phyloP scores from a whole-genome alignment of 2,113 vertebrate species.

The Trogon surrucura region DNA sequence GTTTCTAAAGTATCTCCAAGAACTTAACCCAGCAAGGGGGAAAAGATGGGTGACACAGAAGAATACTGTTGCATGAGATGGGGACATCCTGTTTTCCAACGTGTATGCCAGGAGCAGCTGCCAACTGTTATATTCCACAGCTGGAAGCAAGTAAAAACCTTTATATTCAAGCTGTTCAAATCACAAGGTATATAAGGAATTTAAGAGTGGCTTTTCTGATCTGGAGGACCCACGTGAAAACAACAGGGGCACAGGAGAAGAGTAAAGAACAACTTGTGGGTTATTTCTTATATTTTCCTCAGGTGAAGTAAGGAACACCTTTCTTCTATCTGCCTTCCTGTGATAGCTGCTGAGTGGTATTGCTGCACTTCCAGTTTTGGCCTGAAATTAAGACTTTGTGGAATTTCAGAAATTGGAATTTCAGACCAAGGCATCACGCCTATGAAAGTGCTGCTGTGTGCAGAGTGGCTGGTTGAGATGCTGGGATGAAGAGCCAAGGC shows the following conservation, averaged over 20 bases:
- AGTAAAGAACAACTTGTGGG: neutral
- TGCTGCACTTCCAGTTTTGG: neutral
- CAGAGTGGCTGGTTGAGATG: neutral
- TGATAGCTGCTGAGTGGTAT: neutral
- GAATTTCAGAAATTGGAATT: neutral
- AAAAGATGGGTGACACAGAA: neutral
- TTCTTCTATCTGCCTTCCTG: neutral
- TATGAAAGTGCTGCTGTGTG: neutral
- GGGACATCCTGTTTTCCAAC: neutral
- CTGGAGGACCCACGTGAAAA: neutral
- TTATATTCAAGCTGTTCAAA: constrained; percentile 14
- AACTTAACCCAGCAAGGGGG: neutral
- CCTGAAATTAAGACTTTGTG: neutral
- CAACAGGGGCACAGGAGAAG: neutral
- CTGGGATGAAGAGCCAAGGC: neutral
- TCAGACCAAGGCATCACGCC: neutral
- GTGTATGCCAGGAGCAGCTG: neutral
- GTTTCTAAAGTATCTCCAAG: neutral
- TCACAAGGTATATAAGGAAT: constrained; percentile 10
- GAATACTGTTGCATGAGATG: neutral
- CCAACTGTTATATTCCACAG: constrained; percentile 23
- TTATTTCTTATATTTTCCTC: neutral
- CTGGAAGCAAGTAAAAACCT: constrained; percentile 33
- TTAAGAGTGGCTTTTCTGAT: neutral
- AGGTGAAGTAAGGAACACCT: neutral